These are phyloP conservation scores for Acrocephalus arundinaceus DNA, from an alignment of 2,113 vertebrate species.

Conservation along the genomic window DNA sequence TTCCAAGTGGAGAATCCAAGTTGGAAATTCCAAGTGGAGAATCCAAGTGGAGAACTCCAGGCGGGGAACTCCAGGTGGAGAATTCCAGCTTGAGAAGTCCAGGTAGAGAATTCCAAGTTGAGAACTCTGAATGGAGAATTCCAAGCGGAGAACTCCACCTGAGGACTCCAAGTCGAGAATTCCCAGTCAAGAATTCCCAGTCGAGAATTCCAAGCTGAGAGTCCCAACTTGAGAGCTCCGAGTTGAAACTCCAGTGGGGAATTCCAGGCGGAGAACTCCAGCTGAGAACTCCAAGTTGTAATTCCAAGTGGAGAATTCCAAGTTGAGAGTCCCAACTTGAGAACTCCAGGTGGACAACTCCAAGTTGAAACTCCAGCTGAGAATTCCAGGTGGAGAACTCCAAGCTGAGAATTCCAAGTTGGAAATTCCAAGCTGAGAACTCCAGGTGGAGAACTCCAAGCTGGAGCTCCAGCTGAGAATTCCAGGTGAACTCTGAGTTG, in stretches of 20 bases:
- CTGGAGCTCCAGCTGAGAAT: too few relatives aligned
- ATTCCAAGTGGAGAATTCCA: too few relatives aligned
- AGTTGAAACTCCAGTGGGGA: neutral
- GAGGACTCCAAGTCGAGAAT: too few relatives aligned
- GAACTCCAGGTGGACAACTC: neutral
- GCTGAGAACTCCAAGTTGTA: neutral
- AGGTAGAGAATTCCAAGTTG: neutral
- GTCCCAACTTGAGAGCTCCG: too few relatives aligned
- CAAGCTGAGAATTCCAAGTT: neutral
- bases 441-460: too few relatives aligned
- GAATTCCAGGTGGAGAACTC: neutral
- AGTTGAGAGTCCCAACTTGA: too few relatives aligned
- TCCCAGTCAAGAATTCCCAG: neutral
- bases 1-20: neutral
- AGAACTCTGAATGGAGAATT: too few relatives aligned
- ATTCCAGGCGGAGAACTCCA: neutral
- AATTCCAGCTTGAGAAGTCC: neutral
- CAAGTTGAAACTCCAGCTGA: rapidly evolving
- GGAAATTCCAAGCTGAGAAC: neutral
- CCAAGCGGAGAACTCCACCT: neutral
- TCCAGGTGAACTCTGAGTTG: neutral
- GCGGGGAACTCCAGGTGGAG: neutral
- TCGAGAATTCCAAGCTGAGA: neutral
- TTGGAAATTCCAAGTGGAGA: too few relatives aligned
- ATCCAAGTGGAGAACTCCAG: neutral